Evolutionary conservation across 2,888 invertebrate species (phyloP).

Genomic region (Pterostichus madidus): DNA sequence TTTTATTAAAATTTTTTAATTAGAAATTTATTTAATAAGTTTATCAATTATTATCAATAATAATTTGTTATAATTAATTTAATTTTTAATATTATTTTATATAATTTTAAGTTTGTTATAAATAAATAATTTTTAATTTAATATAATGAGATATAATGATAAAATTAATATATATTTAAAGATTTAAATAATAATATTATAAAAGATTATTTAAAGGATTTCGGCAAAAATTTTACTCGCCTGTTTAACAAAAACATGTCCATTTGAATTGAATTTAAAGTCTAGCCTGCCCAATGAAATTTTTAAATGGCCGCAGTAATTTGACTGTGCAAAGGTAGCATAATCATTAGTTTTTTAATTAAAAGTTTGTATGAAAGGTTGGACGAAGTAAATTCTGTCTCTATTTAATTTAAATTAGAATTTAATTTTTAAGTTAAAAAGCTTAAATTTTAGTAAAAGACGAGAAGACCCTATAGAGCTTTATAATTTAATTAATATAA

Average conservation of each 20-base stretch:
- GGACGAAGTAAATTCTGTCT: too few species aligned
- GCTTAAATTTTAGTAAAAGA: neutral
- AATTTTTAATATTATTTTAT: conserved; percentile 77
- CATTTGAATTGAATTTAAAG: conserved; percentile 81
- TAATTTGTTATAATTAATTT: conserved; percentile 77
- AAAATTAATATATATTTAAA: conserved; percentile 80
- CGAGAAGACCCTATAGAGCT: too few species aligned
- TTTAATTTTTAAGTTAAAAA: conserved; percentile 85
- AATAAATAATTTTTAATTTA: conserved; percentile 76
- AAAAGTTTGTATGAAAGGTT: too few species aligned
- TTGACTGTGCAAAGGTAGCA: conserved; percentile 90
- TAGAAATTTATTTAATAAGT: too few species aligned
- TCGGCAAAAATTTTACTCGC: conserved; percentile 83
- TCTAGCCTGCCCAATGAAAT: conserved; percentile 86
- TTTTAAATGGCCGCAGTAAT: conserved; percentile 88
- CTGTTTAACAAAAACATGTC: conserved; percentile 90
- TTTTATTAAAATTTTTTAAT: too few species aligned
- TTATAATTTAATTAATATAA: conserved; percentile 74
- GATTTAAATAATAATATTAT: conserved; percentile 71
- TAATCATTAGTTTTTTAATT: conserved; percentile 89
- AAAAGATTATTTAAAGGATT: conserved; percentile 74
- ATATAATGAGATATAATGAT: conserved; percentile 79
- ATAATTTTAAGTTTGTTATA: conserved; percentile 75
- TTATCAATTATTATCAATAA: conserved; percentile 81
- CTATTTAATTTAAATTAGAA: too few species aligned